These are phyloP conservation scores for Lepidocolaptes lacrymiger DNA, from an alignment of 2,797 vertebrate genomes.

Conservation along the genomic window DNA sequence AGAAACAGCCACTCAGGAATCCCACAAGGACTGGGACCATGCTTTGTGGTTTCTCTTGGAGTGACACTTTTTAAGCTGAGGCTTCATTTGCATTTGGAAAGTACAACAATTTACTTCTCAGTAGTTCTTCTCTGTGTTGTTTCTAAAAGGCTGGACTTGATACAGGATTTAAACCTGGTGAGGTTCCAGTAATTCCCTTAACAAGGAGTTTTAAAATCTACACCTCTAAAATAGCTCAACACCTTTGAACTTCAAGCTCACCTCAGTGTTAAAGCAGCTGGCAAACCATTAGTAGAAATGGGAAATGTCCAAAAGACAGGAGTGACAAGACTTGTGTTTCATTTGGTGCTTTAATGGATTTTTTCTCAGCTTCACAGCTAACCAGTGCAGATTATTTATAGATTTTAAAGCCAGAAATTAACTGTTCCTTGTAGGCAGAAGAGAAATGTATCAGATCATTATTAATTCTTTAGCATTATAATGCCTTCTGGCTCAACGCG, in stretches of 20 bases:
- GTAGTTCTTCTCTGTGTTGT: neutral
- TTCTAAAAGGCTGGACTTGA: neutral
- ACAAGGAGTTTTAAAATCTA: neutral
- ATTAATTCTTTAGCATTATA: constrained; percentile 44
- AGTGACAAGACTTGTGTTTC: neutral
- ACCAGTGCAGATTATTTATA: neutral
- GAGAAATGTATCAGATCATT: constrained; percentile 1
- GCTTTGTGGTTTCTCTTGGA: constrained; percentile 25
- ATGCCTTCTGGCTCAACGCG: constrained; percentile 6
- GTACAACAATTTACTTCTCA: neutral
- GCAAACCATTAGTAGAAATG: neutral
- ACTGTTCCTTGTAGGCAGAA: constrained; percentile 10
- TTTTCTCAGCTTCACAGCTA: constrained; percentile 6
- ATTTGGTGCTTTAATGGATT: neutral
- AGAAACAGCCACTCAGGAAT: neutral
- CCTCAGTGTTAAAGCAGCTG: neutral
- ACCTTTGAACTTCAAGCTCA: neutral
- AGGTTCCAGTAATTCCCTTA: neutral
- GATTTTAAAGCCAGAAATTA: constrained; percentile 48
- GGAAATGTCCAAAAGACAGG: neutral
- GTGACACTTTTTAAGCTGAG: neutral
- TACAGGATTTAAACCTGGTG: neutral
- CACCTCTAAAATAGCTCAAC: neutral
- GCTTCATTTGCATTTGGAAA: constrained; percentile 30
- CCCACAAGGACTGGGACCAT: neutral